A percentile compares a stretch with the other conserved stretches of the same genome.
These are phyloP conservation scores for Coendou prehensilis DNA, from an alignment of 2,797 vertebrate species.

Conservation along the genomic window DNA sequence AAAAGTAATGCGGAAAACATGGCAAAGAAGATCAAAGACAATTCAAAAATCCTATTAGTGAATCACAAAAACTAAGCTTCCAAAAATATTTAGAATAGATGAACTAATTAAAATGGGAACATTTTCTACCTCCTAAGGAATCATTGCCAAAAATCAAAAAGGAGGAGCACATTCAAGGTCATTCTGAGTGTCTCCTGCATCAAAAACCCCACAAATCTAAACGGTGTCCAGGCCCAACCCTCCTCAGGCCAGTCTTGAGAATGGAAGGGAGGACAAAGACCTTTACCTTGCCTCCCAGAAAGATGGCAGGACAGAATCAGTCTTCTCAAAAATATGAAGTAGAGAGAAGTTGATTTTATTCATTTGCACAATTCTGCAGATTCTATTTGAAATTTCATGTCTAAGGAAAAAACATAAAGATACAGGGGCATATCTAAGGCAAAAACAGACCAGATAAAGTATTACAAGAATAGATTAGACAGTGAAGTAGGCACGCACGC, in stretches of 20 bases:
- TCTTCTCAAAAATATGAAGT: background rate
- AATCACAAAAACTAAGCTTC: background rate
- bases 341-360: background rate
- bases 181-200: background rate
- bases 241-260: background rate
- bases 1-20: background rate
- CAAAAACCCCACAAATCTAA: background rate
- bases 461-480: background rate
- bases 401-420: background rate
- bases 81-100: background rate
- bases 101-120: background rate
- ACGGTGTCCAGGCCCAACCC: background rate
- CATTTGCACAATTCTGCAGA: background rate
- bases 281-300: background rate
- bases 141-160: background rate
- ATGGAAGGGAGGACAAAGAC: accelerated
- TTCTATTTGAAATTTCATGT: background rate
- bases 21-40: background rate
- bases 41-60: background rate
- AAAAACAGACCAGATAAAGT: background rate
- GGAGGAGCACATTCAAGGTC: background rate
- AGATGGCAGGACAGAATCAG: background rate
- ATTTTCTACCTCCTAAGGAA: background rate
- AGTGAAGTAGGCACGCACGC: background rate
- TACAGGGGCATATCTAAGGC: background rate